Evolutionary conservation across 2,113 vertebrate species (phyloP), one percentile per base, ranked within the genome.

Genomic region (Saiga tatarica): DNA sequence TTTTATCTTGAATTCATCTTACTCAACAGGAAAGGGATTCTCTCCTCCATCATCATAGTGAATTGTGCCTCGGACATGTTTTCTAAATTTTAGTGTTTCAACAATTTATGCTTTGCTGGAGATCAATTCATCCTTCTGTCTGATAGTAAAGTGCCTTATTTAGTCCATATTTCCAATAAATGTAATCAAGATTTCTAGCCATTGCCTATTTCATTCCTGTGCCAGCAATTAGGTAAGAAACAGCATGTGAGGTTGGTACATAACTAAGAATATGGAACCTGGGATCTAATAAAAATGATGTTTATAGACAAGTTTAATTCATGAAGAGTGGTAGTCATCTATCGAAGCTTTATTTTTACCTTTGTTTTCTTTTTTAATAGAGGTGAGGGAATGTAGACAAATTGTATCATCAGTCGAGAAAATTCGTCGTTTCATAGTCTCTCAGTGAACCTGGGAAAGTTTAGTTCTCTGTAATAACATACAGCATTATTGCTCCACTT

Each of bases 21-120:
- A 62, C 74, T 74, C 71, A 59, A 74, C 57, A 96, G 92, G 94
- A 95, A 90, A 59, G 81, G 89, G 52, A 64, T 85, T 84, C 39
- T 76, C 55, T 96, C 36, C 45, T 78, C 79, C 82, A 76, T 97
- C 85, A 97, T 96, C 60, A 39, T 28, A 23, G 62, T 21, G 36
- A 96, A 96, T 97, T 94, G 94, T 67, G 91, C 76, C 71, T 95
- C 15, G 5, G 96, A 96, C 97, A 97, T 19, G n/a, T 97, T 97
- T 97, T 94, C 88, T 81, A 87, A 88, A 91, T 97, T 89, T 89
- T 89, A 96, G 81, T 94, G 88, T 97, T 95, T 97, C 76, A 97
- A 91, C 94, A 97, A 79, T 98, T 98, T 97, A 95, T 89, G 86
- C 96, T 95, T 97, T 98, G 94, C 74, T 94, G 96, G 94, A 97